Conservation (phyloP, 2,113 vertebrate genomes). For the human (Homo sapiens) region DNA sequence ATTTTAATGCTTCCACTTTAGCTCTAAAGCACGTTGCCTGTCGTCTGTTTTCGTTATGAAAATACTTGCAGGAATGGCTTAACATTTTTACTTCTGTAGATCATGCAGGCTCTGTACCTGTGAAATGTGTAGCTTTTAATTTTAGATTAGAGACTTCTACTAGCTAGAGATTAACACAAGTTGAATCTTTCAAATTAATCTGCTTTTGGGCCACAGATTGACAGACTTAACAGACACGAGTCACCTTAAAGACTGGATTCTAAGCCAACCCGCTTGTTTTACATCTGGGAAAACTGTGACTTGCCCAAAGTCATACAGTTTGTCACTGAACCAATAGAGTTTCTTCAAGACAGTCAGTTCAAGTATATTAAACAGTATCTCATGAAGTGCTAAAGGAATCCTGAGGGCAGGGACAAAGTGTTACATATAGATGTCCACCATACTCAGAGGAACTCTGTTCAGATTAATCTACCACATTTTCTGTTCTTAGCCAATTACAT, state of each 20-base stretch:
- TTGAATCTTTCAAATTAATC: conserved; percentile 37
- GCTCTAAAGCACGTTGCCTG: neutral
- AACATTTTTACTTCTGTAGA: neutral
- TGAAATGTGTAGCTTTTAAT: conserved; percentile 30
- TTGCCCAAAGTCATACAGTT: neutral
- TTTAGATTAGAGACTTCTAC: neutral
- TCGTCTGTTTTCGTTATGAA: conserved; percentile 4
- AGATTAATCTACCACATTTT: neutral
- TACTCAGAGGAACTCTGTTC: neutral
- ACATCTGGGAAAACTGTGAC: neutral
- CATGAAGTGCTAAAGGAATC: neutral
- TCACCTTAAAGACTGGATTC: neutral
- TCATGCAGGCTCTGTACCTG: neutral
- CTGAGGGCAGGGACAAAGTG: neutral
- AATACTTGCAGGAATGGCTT: neutral
- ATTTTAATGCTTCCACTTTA: conserved; percentile 25
- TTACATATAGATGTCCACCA: neutral
- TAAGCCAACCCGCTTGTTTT: neutral
- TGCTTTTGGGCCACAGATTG: neutral
- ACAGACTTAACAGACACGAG: neutral
- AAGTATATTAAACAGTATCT: neutral
- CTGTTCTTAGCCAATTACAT: neutral
- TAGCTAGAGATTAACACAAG: neutral
- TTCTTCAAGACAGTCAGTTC: neutral
- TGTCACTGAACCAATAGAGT: neutral